A percentile compares a stretch with the other conserved stretches of the same genome.
Evolutionary conservation across 2,888 invertebrate species (phyloP).

Genomic region (Maniola hyperantus): DNA sequence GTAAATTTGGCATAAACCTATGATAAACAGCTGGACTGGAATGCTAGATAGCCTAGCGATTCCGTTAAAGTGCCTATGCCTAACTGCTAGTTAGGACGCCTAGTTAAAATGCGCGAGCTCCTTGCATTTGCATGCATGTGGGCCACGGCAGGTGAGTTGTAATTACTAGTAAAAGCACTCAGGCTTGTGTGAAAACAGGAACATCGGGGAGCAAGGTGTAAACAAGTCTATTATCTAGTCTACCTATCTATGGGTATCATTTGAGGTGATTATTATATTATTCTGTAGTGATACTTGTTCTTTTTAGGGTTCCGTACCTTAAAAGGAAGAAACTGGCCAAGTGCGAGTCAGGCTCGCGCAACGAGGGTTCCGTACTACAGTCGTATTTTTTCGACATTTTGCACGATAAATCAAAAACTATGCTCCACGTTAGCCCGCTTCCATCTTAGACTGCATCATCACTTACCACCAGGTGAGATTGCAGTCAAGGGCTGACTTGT

Average conservation of each 20-base stretch:
- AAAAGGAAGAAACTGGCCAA: too few relatives aligned
- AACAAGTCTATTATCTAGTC: slow-evolving; percentile 8
- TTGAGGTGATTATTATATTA: neutral
- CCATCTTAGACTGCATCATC: too few relatives aligned
- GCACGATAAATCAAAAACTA: too few relatives aligned
- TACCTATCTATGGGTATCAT: neutral
- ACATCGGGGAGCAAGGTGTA: neutral
- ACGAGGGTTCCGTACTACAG: too few relatives aligned
- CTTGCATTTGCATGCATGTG: slow-evolving; percentile 13
- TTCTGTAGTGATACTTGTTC: too few relatives aligned
- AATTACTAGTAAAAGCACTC: neutral
- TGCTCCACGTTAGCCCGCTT: too few relatives aligned
- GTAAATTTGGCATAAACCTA: neutral
- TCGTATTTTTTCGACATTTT: too few relatives aligned
- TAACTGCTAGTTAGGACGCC: neutral
- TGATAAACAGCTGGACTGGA: slow-evolving; percentile 7
- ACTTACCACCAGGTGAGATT: too few relatives aligned
- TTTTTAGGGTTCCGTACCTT: too few relatives aligned
- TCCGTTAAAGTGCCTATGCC: slow-evolving; percentile 4
- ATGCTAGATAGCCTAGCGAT: slow-evolving; percentile 4
- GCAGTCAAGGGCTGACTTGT: too few relatives aligned
- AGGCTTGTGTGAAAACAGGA: slow-evolving; percentile 10
- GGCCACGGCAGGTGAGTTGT: neutral
- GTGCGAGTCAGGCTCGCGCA: too few relatives aligned
- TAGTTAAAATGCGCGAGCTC: neutral